These are phyloP conservation scores for Stegodyphus mimosarum DNA, from an alignment of 1,140 invertebrate genomes.

Conservation along the genomic window DNA sequence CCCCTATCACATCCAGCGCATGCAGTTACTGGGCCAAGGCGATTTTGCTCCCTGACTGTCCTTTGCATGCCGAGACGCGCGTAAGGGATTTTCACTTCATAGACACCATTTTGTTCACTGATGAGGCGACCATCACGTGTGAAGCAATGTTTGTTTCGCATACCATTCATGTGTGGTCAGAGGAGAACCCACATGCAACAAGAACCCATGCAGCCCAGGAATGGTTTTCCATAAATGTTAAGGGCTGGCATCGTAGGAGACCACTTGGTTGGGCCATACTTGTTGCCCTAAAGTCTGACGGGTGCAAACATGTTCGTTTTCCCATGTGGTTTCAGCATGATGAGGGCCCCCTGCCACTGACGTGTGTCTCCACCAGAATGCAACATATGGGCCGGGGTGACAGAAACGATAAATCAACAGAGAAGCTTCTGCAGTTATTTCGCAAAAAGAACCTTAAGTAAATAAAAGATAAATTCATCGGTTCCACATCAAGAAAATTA, in stretches of 20 bases:
- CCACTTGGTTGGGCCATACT: background rate
- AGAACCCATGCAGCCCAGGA: background rate
- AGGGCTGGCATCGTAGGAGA: background rate
- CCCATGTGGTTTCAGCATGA: background rate
- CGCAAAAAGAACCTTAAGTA: no score
- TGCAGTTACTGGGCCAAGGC: slow-evolving; percentile 3
- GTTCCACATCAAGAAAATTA: no score
- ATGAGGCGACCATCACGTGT: background rate
- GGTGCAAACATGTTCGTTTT: background rate
- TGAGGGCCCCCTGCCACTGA: background rate
- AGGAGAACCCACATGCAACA: slow-evolving; percentile 2
- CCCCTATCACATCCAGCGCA: background rate
- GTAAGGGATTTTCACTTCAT: no score
- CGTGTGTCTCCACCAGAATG: no score
- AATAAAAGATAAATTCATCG: no score
- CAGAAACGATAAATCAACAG: no score
- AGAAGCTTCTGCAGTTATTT: no score
- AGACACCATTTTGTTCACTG: background rate
- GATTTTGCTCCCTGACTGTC: background rate
- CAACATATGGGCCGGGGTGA: no score
- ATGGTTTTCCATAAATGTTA: slow-evolving; percentile 2
- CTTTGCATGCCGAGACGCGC: background rate
- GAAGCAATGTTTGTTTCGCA: background rate
- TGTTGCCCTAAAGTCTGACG: background rate
- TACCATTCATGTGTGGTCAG: background rate